Evolutionary conservation across 2,888 invertebrate species (phyloP).

Genomic region (Drosophila anomelani): DNA sequence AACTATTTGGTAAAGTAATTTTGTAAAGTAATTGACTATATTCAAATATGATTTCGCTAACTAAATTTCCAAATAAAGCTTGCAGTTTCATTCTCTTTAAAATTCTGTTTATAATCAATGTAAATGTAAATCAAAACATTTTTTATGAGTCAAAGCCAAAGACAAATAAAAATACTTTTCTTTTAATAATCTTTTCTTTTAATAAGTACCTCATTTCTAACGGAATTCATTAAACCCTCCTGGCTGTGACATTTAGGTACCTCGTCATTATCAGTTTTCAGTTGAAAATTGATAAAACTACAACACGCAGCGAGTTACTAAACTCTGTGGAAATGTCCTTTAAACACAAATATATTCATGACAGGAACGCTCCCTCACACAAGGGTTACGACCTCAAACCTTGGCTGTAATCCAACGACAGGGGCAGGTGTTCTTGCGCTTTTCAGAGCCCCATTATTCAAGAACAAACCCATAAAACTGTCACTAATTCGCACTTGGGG

Average conservation of each 20-base stretch:
- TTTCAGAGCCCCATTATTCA: slow-evolving; percentile 15
- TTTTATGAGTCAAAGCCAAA: too few relatives aligned
- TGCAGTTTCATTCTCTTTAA: too few relatives aligned
- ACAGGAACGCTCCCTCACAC: neutral
- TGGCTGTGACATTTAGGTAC: too few relatives aligned
- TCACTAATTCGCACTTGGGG: slow-evolving; percentile 42
- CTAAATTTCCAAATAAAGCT: too few relatives aligned
- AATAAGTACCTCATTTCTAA: too few relatives aligned
- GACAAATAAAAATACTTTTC: too few relatives aligned
- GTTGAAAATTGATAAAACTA: neutral
- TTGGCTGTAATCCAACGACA: slow-evolving; percentile 1
- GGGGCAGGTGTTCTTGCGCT: slow-evolving; percentile 26
- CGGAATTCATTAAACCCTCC: too few relatives aligned
- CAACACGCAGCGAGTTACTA: slow-evolving; percentile 17
- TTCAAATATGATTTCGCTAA: too few relatives aligned
- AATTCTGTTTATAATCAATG: too few relatives aligned
- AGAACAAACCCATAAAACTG: slow-evolving; percentile 65
- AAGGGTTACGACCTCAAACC: slow-evolving; percentile 54
- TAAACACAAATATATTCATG: neutral
- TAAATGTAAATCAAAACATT: too few relatives aligned
- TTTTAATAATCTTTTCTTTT: too few relatives aligned
- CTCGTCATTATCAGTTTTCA: neutral
- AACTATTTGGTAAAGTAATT: neutral
- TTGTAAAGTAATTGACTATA: slow-evolving; percentile 1
- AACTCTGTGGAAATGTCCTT: neutral